These are phyloP conservation scores for Pungitius pungitius DNA, from an alignment of 2,113 vertebrate genomes.

Conservation along the genomic window DNA sequence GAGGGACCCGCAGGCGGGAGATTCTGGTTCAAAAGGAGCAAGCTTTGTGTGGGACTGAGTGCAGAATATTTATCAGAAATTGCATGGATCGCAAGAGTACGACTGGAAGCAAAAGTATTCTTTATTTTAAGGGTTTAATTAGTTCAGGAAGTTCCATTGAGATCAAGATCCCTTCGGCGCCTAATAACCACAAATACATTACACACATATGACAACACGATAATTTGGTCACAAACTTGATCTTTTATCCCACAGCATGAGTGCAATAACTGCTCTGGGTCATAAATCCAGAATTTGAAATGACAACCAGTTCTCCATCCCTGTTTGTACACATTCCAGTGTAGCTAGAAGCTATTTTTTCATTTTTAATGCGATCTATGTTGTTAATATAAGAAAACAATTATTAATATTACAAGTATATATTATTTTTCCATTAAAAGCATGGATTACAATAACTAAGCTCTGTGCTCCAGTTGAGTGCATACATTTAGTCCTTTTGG, in stretches of 20 bases:
- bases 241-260: background rate
- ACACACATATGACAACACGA: background rate
- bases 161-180: background rate
- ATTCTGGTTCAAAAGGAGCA: conserved; percentile 43
- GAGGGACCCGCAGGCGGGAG: conserved; percentile 56
- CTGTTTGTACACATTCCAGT: no score
- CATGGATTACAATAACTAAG: background rate
- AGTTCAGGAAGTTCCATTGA: background rate
- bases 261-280: background rate
- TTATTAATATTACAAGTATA: background rate
- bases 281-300: background rate
- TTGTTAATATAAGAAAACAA: no score
- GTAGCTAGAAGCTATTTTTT: background rate
- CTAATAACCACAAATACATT: background rate
- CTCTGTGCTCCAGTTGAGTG: no score
- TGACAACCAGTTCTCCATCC: background rate
- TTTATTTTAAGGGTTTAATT: no score
- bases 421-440: background rate
- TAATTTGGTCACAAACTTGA: background rate
- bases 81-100: background rate
- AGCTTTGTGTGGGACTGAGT: conserved; percentile 35
- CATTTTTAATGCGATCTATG: background rate
- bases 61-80: background rate
- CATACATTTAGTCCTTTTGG: background rate
- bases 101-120: background rate